Evolutionary conservation across 2,888 invertebrate genomes (phyloP).

Genomic region (Drosophila cognata): DNA sequence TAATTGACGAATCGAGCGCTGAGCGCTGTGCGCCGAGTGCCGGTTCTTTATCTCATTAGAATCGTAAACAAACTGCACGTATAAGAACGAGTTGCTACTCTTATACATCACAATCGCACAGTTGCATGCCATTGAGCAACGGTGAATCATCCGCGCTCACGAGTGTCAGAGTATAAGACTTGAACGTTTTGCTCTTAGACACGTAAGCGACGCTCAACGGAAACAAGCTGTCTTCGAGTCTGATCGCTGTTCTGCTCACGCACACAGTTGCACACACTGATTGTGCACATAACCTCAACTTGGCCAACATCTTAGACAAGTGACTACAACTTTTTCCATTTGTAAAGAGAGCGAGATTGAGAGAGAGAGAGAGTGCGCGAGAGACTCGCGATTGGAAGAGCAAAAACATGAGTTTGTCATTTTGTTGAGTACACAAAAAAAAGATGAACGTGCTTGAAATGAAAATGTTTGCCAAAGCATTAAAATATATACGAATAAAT

Average conservation of each 20-base stretch:
- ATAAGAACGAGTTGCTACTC: slow-evolving; percentile 20
- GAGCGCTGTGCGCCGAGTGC: slow-evolving; percentile 5
- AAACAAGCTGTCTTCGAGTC: slow-evolving; percentile 4
- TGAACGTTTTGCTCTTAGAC: slow-evolving; percentile 8
- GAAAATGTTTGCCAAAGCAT: background rate
- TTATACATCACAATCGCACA: background rate
- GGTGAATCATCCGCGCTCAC: slow-evolving; percentile 23
- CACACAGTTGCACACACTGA: slow-evolving; percentile 10
- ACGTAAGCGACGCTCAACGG: slow-evolving; percentile 19
- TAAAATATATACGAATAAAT: background rate
- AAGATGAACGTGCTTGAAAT: background rate
- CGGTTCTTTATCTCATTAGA: background rate
- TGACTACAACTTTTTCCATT: background rate
- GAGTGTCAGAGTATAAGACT: slow-evolving; percentile 23
- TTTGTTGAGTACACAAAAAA: background rate
- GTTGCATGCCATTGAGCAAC: background rate
- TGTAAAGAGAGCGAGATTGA: background rate
- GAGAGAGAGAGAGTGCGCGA: background rate
- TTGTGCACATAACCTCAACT: slow-evolving; percentile 65
- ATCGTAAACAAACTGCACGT: slow-evolving; percentile 5
- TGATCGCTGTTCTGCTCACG: slow-evolving; percentile 18
- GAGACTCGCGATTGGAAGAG: background rate
- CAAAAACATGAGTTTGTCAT: background rate
- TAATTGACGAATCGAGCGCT: slow-evolving; percentile 49
- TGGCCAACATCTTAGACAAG: slow-evolving; percentile 28